phyloP scores from a whole-genome alignment of 1,140 invertebrate genomes.

The Brachionus koreanus region DNA sequence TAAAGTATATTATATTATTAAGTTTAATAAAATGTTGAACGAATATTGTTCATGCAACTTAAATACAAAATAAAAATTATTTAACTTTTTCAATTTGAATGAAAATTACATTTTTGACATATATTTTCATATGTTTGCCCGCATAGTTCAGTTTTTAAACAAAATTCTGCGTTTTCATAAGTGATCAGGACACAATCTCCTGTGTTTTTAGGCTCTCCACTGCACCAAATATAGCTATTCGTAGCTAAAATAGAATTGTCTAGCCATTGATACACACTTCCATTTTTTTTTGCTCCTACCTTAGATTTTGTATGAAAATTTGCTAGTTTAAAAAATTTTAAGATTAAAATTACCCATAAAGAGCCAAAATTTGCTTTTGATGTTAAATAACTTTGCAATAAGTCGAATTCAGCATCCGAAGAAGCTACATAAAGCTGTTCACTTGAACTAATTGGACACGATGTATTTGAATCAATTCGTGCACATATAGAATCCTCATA shows the following conservation, averaged over 20 bases:
- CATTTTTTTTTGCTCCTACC: not conserved
- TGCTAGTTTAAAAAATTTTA: too few species aligned
- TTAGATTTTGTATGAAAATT: not conserved
- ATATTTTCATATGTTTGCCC: not conserved
- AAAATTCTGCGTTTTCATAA: not conserved
- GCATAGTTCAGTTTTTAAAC: not conserved
- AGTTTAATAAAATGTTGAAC: too few species aligned
- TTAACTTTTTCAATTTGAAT: too few species aligned
- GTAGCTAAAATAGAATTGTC: not conserved
- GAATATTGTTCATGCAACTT: too few species aligned
- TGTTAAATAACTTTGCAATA: not conserved
- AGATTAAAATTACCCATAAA: not conserved
- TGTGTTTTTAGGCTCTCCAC: not conserved
- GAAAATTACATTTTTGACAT: not conserved
- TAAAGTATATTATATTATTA: too few species aligned
- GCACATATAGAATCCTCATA: not conserved
- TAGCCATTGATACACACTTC: not conserved
- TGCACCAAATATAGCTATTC: not conserved
- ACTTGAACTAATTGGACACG: not conserved
- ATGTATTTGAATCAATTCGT: not conserved
- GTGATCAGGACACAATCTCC: not conserved
- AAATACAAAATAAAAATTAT: too few species aligned
- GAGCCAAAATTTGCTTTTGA: not conserved
- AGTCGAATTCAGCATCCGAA: not conserved
- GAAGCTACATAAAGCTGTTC: not conserved